A percentile compares a stretch with the other conserved stretches of the same genome.
These are phyloP conservation scores for Epizoanthus fatuus DNA, from an alignment of 92 coral and sea anemone genomes.

Conservation along the genomic window DNA sequence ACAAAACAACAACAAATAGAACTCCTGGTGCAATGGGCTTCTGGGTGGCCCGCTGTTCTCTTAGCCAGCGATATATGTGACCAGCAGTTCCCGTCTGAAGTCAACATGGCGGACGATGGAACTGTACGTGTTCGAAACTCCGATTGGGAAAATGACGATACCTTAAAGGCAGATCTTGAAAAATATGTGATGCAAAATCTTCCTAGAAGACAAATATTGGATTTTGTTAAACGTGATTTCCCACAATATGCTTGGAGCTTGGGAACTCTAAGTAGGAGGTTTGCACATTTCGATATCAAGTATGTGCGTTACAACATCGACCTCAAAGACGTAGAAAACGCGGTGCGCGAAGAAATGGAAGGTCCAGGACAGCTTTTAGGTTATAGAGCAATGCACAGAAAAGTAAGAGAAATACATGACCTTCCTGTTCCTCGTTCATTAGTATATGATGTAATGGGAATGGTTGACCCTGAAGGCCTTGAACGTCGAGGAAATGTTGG, in stretches of 20 bases:
- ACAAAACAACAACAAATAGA: no score
- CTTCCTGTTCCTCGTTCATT: conserved; percentile 63
- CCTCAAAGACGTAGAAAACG: conserved; percentile 59
- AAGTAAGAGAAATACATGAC: conserved; percentile 68
- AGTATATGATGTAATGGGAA: conserved; percentile 60
- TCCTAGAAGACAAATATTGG: conserved; percentile 55
- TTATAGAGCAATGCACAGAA: conserved; percentile 71
- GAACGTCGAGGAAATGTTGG: conserved; percentile 60
- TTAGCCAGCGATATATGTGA: no score
- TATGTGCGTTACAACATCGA: conserved; percentile 61
- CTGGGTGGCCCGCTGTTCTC: no score
- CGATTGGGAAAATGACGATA: conserved; percentile 71
- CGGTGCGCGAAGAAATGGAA: conserved; percentile 63
- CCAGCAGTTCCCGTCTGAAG: no score
- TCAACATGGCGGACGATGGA: no score
- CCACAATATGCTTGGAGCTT: conserved; percentile 80
- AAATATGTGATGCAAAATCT: conserved; percentile 66
- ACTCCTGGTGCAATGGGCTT: no score
- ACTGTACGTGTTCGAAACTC: conserved; percentile 34
- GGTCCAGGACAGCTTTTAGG: conserved; percentile 77
- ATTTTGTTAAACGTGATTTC: conserved; percentile 67
- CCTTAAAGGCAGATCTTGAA: conserved; percentile 61
- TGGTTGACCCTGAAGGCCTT: conserved; percentile 72
- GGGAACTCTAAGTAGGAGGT: conserved; percentile 61
- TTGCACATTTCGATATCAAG: conserved; percentile 64